Base-by-base conservation (phyloP, 2,888 invertebrate species). In the Drosophila picticornis region DNA sequence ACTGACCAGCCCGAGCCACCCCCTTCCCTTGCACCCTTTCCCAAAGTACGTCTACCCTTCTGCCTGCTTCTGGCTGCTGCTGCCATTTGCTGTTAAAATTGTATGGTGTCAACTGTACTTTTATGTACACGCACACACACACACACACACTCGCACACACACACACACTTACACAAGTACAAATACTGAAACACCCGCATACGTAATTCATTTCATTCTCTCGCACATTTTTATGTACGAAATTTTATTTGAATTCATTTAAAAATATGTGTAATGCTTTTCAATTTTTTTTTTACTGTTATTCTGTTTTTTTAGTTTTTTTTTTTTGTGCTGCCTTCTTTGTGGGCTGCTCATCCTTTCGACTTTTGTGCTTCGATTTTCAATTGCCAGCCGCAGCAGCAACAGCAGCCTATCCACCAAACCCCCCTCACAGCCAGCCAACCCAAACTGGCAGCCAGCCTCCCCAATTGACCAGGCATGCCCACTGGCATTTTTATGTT, bases 51-150 rank as follows among this genome's bases (percentile, higher is more conserved):
- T 31, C 40, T 63, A 67, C 72, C 50, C 31, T 58, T 56, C 57
- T 56, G 58, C 32, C 65, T n/a, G n/a, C n/a, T n/a, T n/a, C n/a
- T 67, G 60, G 63, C 60, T 68, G 69, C n/a, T 60, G 58, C 82
- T 85, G 86, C 78, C 74, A 75, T 79, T 81, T 85, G 79, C 83
- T 65, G 80, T 80, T 88, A 57, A 85, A 90, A 90, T 83, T 84
- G 78, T 90, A 83, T 81, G 82, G 90, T 85, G 87, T 88, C 91
- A 90, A 91, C 90, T 91, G 90, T 90, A 90, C 90, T 91, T 91
- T 87, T 84, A 64, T 79, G 75, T 77, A 64, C 75, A 74, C 52
- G 74, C 72, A 69, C 77, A 70, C 68, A 55, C 62, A 56, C 38
- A 63, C 58, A 38, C 58, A 38, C 61, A 56, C 56, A 36, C 70